Evolutionary conservation across 1,140 invertebrate genomes (phyloP), one percentile per base, ranked within the genome.

Genomic region (Ceratina australensis): DNA sequence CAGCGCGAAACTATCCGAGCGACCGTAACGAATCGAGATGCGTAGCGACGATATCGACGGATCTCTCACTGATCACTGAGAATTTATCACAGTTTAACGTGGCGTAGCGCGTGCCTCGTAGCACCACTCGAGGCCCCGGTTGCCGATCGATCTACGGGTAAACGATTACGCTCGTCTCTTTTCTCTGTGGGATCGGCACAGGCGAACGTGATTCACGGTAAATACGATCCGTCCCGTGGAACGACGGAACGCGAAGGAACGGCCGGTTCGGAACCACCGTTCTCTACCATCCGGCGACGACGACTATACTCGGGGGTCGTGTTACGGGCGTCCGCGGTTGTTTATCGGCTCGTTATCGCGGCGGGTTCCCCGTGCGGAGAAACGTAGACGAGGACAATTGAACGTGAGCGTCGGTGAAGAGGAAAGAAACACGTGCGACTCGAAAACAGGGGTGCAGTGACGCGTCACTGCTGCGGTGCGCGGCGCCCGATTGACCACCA

Each of bases 401-500:
- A 72, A 82, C 83, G 81, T 82, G 86, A 76, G 81, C 81, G 79
- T 78, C 87, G 82, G 79, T 86, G 77, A 72, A 82, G 83, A 84
- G 80, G 83, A 85, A 79, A 83, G 81, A 86, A 90, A 87, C 90
- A 91, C 90, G 90, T 91, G 90, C 88, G 85, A 88, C 87, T 88
- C 72, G 83, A 79, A 85, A 90, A 90, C 87, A 87, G 88, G 88
- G 88, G 89, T 90, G 89, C 88, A 90, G 89, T 91, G 89, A 89
- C 86, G 88, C 89, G 90, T 91, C 89, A 89, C 90, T 88, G 89
- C 89, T 91, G 85, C 87, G 89, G 90, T 92, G 90, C 91, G 89
- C 90, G 90, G 85, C 89, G 88, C 91, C 90, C 91, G 91, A 91
- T 92, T 91, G 91, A 92, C 91, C 91, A 91, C 87, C 90, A 86